Percentiles rank a stretch among this genome's conserved stretches.
Evolutionary conservation across 2,113 vertebrate genomes (phyloP).

Genomic region (Nycticorax nycticorax): DNA sequence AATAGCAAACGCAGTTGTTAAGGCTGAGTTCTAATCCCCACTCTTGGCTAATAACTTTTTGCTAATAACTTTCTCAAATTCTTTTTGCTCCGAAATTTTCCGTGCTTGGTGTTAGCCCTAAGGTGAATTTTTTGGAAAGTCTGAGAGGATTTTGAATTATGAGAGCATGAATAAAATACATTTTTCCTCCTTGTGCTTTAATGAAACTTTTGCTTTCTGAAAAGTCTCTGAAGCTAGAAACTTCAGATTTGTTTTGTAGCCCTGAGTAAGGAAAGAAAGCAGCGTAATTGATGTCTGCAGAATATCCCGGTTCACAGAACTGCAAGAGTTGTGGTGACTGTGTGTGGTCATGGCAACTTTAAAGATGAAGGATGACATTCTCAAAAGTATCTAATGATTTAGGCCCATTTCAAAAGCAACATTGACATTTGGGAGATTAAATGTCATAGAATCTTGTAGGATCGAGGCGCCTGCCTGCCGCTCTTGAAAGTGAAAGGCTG

Average conservation of each 20-base stretch:
- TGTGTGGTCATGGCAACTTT: conserved; percentile 46
- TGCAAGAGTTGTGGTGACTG: background rate
- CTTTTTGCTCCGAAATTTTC: conserved; percentile 23
- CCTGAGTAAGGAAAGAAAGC: conserved; percentile 31
- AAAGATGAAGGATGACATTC: conserved; percentile 33
- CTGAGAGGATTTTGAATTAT: background rate
- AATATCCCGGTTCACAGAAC: conserved; percentile 2
- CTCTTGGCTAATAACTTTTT: background rate
- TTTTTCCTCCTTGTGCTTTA: background rate
- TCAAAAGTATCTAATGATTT: background rate
- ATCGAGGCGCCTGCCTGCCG: background rate
- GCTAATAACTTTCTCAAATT: conserved; percentile 4
- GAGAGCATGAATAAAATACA: background rate
- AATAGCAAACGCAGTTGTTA: conserved; percentile 9
- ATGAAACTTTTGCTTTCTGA: conserved; percentile 13
- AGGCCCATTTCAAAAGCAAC: conserved; percentile 17
- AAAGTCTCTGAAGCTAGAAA: conserved; percentile 18
- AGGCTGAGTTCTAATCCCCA: background rate
- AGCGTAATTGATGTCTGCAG: conserved; percentile 29
- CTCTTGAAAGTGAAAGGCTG: background rate
- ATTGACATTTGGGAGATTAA: background rate
- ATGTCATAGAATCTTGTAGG: background rate
- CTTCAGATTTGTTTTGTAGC: conserved; percentile 30
- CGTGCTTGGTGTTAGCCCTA: background rate
- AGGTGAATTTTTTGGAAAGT: conserved; percentile 12